Conservation (phyloP, 1,140 invertebrate genomes). For the Trichonephila clavipes region DNA sequence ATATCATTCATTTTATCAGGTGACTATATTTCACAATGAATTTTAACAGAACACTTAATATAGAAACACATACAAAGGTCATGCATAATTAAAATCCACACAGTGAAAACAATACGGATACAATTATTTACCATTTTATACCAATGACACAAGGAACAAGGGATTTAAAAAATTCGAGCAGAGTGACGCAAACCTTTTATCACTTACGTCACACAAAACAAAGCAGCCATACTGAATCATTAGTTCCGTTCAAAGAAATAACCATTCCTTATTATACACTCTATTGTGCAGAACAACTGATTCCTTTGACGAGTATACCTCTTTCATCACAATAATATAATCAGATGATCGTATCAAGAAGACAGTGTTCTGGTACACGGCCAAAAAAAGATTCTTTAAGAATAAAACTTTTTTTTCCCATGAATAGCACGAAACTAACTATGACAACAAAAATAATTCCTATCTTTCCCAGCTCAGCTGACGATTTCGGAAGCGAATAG, state of each 20-base stretch:
- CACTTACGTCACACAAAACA: neutral
- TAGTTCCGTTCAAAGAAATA: conserved; percentile 21
- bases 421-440: neutral
- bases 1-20: too few species aligned
- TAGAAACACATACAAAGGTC: too few species aligned
- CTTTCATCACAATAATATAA: neutral
- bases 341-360: neutral
- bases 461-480: neutral
- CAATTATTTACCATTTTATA: neutral
- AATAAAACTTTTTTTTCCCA: neutral
- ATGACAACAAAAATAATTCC: neutral
- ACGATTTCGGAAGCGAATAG: neutral
- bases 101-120: neutral
- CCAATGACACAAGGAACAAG: neutral
- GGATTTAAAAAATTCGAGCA: neutral
- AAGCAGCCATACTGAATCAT: neutral
- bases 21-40: too few species aligned
- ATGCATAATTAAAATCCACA: neutral
- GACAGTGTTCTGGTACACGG: conserved; percentile 5
- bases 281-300: conserved; percentile 41
- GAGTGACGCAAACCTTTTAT: neutral
- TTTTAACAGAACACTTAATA: too few species aligned
- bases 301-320: conserved; percentile 11
- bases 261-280: conserved; percentile 8
- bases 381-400: neutral